Base-by-base conservation (phyloP, 2,888 invertebrate genomes). In the Hyles lineata region DNA sequence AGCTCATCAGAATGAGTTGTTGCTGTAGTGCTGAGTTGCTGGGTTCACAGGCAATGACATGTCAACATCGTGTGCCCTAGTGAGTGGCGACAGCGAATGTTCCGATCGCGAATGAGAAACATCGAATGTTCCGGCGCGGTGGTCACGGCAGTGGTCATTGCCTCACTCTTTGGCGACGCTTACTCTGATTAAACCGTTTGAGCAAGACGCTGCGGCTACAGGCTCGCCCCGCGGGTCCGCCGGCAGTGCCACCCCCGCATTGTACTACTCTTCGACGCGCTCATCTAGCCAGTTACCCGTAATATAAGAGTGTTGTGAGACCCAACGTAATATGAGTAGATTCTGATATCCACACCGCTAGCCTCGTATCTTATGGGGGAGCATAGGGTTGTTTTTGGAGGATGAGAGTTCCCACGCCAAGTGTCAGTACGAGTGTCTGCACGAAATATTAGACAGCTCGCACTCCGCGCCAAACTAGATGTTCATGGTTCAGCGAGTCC, bases 401-500 rank as follows among this genome's bases (percentile, higher is more conserved):
- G 35, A 2, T 9, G 35, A 35, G 35, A 35, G 8, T 1, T 35
- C 35, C 1, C 29, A 55, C 29, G 67, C 67, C 19, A 29, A 15
- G 3, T 35, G 35, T 8, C 35, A 8, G 35, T 35, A 6, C 32
- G 17, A 21, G 43, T 25, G 19, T n/a, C 19, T 50, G 50, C 9
- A 35, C 8, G n/a, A 1, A 9, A 19, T 35, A 15, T 7, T 52
- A 23, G 63, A 43, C 70, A 19, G 5, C 70, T 76, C 70, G 55
- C 76, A 25, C 67, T 6, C 43, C 60, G 63, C 79, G 78, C 79
- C 79, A 80, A 79, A 82, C 80, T 76, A 83, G 79, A 79, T 85
- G 87, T 88, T 87, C 83, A 86, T 80, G 85, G 79, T 78, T 77
- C 79, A 74, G 79, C 84, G 83, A 82, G 77, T 77, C 74, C 74